phyloP scores from a whole-genome alignment of 2,888 invertebrate genomes.

The Drosophila cognata region DNA sequence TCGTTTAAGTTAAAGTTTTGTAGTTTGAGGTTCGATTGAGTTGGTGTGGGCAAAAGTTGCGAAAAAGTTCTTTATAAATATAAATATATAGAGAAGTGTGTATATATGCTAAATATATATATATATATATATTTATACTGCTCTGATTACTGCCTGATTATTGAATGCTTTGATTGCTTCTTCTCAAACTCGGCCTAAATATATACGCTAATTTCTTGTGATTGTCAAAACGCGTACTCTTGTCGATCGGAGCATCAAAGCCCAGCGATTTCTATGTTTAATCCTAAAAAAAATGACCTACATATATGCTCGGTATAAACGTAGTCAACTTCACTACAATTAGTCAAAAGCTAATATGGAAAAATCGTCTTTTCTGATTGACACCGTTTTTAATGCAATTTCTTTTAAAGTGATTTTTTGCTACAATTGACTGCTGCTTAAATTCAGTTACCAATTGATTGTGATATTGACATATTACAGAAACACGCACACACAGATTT shows the following conservation, averaged over 20 bases:
- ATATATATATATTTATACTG: conserved; percentile 39
- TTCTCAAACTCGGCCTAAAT: conserved; percentile 54
- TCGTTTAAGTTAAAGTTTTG: conserved; percentile 54
- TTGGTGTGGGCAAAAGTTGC: conserved; percentile 65
- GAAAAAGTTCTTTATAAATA: conserved; percentile 71
- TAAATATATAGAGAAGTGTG: conserved; percentile 49
- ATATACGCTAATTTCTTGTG: conserved; percentile 83
- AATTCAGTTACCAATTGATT: conserved; percentile 50
- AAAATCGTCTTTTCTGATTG: conserved; percentile 55
- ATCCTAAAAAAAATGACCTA: conserved; percentile 44
- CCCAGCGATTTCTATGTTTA: conserved; percentile 54
- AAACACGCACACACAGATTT: conserved; percentile 25
- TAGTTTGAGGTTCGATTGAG: conserved; percentile 58
- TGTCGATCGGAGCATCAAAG: conserved; percentile 74
- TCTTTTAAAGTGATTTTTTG: conserved; percentile 4
- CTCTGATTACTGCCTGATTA: conserved; percentile 42
- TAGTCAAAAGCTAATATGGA: conserved; percentile 34
- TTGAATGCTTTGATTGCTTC: conserved; percentile 54
- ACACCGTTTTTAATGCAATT: conserved; percentile 42
- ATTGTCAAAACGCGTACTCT: conserved; percentile 86
- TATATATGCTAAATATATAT: conserved; percentile 46
- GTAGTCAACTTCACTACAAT: conserved; percentile 20
- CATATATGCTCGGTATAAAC: conserved; percentile 29
- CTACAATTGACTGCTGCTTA: conserved; percentile 52
- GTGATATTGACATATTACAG: conserved; percentile 45